Evolutionary conservation across 2,113 vertebrate species (phyloP).

Genomic region (Myanophis thanlyinensis): DNA sequence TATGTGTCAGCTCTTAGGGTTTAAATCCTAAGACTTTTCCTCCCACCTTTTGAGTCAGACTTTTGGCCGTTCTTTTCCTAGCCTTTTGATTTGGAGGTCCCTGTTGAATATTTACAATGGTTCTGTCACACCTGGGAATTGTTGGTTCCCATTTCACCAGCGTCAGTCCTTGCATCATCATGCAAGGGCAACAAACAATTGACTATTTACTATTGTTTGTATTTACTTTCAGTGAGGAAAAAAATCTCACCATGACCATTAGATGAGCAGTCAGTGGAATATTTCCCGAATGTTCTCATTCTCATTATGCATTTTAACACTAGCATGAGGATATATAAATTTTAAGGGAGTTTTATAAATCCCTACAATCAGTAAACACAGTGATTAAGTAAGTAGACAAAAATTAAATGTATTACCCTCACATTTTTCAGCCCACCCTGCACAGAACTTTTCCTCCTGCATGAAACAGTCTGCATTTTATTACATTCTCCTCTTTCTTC

Average conservation of each 20-base stretch:
- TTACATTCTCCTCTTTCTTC: rapidly evolving
- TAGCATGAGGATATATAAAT: background rate
- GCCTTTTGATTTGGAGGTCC: background rate
- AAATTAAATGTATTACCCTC: background rate
- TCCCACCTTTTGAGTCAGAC: background rate
- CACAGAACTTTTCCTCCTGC: background rate
- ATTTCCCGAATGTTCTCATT: background rate
- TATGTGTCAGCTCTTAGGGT: background rate
- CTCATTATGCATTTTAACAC: background rate
- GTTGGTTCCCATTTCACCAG: background rate
- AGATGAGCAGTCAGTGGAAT: background rate
- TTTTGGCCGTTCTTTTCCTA: background rate
- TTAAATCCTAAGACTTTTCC: background rate
- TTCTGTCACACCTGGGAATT: background rate
- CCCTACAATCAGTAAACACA: background rate
- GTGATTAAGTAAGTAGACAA: background rate
- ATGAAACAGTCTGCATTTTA: background rate
- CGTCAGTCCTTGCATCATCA: background rate
- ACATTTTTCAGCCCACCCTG: background rate
- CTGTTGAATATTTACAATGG: background rate
- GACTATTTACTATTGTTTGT: background rate
- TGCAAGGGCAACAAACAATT: background rate
- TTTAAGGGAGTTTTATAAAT: background rate
- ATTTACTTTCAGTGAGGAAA: background rate
- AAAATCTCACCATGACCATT: background rate